A percentile compares a stretch with the other conserved stretches of the same genome.
Evolutionary conservation across 2,113 vertebrate genomes (phyloP).

Genomic region (Alethe diademata): DNA sequence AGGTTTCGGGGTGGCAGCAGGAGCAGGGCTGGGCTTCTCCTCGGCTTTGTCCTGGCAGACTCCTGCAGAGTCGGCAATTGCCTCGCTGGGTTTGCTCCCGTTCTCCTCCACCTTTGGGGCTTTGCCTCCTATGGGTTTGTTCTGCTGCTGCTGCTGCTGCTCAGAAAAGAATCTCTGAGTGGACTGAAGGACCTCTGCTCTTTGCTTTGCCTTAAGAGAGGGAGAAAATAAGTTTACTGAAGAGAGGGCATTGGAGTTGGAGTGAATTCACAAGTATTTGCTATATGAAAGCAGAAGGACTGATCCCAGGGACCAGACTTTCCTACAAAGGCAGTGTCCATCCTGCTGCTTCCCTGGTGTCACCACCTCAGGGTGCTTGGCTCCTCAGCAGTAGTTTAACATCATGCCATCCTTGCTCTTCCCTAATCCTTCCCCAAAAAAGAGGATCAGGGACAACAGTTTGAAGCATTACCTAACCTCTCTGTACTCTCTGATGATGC

Average conservation of each 20-base stretch:
- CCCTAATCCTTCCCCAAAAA: not conserved
- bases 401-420: not conserved
- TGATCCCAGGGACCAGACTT: not conserved
- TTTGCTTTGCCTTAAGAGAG: slow-evolving; percentile 91
- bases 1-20: slow-evolving; percentile 83
- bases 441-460: not conserved
- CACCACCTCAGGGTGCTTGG: not conserved
- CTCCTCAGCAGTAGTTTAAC: not conserved
- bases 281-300: not conserved
- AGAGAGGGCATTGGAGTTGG: not conserved
- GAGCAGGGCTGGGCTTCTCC: slow-evolving; percentile 79
- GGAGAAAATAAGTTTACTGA: slow-evolving; percentile 19
- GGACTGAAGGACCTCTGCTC: slow-evolving; percentile 97
- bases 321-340: not conserved
- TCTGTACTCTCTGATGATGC: not conserved
- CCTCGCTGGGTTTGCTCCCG: slow-evolving; percentile 77
- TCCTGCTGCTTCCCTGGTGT: not conserved
- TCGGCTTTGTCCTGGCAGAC: slow-evolving; percentile 78
- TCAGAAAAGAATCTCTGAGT: slow-evolving; percentile 98
- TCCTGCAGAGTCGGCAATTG: slow-evolving; percentile 79
- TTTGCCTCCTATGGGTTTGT: slow-evolving; percentile 87
- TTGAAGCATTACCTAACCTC: not conserved
- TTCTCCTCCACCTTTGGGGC: slow-evolving; percentile 80
- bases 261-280: not conserved
- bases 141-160: slow-evolving; percentile 90